Evolutionary conservation across 2,888 invertebrate genomes (phyloP), one percentile per base, ranked within the genome.

Genomic region (Euzophera pinguis): DNA sequence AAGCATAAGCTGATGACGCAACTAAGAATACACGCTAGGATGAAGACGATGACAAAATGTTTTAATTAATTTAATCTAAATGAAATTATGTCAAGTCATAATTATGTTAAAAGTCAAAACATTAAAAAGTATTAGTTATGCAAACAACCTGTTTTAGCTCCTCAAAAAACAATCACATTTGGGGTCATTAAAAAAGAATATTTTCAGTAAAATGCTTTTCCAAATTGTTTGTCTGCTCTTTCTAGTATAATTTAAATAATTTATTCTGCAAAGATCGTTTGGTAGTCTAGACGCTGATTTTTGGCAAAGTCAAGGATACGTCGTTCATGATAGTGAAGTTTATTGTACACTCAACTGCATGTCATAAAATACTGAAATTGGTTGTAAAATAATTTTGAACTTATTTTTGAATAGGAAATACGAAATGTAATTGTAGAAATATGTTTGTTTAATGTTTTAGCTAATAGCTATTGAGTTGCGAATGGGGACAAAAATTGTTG

Each of bases 231-330:
- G 14, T 39, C 6, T 6, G 10, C 10, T 14, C 14, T 16, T 41
- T 14, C 41, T 8, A n/a, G 6, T 42, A 13, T 41, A 42, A 50
- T 68, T 72, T 76, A 75, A 75, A 81, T 78, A 79, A 78, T 73
- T 74, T 75, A 78, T 75, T 73, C 69, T 57, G 65, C 64, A 39
- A 16, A 39, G 14, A 39, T 76, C 74, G 78, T 75, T 73, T 62
- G 56, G 60, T 56, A 55, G 79, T 78, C 79, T 80, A 80, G 79
- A 80, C 84, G 61, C 66, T 67, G 74, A 78, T 78, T 82, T 81
- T 84, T 83, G 82, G 82, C 81, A 82, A 73, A 69, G 75, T 76
- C 77, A 79, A 80, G 80, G 75, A 71, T 51, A 51, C 50, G 17
- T 1, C 48, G 22, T 22, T 14, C 42, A 35, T 34, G 41, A 48